phyloP scores from a whole-genome alignment of 2,888 invertebrate species.

The Sesia bembeciformis region DNA sequence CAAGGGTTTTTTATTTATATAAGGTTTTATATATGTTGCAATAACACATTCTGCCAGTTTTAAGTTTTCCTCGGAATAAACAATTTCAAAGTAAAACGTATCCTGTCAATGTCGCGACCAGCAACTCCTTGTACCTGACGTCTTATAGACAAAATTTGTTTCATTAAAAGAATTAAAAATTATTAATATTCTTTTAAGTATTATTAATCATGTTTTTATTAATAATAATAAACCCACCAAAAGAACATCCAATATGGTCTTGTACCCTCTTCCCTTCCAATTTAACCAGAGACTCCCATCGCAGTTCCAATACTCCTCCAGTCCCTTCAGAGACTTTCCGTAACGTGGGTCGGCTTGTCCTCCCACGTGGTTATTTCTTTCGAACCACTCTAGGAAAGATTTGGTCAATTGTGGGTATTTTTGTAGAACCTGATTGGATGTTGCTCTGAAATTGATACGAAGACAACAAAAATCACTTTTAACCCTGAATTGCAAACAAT shows the following conservation, averaged over 20 bases:
- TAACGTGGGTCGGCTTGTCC: conserved; percentile 68
- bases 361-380: conserved; percentile 77
- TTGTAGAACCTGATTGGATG: conserved; percentile 29
- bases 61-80: too few species aligned
- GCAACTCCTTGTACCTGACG: too few species aligned
- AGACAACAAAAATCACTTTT: too few species aligned
- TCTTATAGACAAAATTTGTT: too few species aligned
- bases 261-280: conserved; percentile 84
- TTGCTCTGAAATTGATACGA: conserved; percentile 28
- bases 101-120: too few species aligned
- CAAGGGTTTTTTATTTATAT: too few species aligned
- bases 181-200: too few species aligned
- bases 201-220: background rate
- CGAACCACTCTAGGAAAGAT: conserved; percentile 75
- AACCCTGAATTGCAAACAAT: too few species aligned
- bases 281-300: conserved; percentile 80
- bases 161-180: too few species aligned
- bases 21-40: too few species aligned
- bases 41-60: too few species aligned
- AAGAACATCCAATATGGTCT: conserved; percentile 78
- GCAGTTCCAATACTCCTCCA: conserved; percentile 78
- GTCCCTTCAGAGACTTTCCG: conserved; percentile 77
- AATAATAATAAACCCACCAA: conserved; percentile 60
- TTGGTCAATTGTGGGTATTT: conserved; percentile 44
- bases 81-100: too few species aligned